Percentiles rank a stretch among this genome's conserved stretches.
Evolutionary conservation across 1,140 invertebrate genomes (phyloP).

Genomic region (Temnothorax nylanderi): DNA sequence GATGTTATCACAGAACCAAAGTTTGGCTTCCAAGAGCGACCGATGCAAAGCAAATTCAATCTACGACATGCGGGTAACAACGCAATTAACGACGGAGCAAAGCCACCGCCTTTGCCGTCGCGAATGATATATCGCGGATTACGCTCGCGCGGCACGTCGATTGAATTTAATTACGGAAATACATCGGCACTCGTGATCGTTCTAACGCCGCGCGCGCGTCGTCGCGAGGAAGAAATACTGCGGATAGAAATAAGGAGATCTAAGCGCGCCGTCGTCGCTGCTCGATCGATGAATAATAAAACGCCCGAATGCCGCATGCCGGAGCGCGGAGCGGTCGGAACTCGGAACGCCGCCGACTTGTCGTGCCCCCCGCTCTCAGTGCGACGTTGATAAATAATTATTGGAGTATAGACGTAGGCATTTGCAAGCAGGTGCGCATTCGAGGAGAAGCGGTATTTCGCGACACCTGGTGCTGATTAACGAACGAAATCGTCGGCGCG

Average conservation of each 20-base stretch:
- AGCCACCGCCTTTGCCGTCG: neutral
- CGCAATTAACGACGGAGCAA: neutral
- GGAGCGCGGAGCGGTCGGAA: neutral
- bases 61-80: neutral
- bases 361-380: slow-evolving; percentile 48
- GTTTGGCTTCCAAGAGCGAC: neutral
- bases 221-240: neutral
- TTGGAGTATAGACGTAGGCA: slow-evolving; percentile 67
- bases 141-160: neutral
- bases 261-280: slow-evolving; percentile 17
- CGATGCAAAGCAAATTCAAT: slow-evolving; percentile 23
- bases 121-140: slow-evolving; percentile 6
- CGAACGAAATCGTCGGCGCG: slow-evolving; percentile 67
- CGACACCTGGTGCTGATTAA: slow-evolving; percentile 76
- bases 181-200: neutral
- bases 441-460: slow-evolving; percentile 14
- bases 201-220: neutral
- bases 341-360: neutral
- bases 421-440: slow-evolving; percentile 68
- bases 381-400: slow-evolving; percentile 74
- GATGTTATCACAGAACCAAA: neutral
- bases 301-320: slow-evolving; percentile 38
- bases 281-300: slow-evolving; percentile 60
- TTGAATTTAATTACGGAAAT: slow-evolving; percentile 36
- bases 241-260: neutral